A percentile compares a stretch with the other conserved stretches of the same genome.
Evolutionary conservation across 2,113 vertebrate genomes (phyloP).

Genomic region (Asarcornis scutulata): DNA sequence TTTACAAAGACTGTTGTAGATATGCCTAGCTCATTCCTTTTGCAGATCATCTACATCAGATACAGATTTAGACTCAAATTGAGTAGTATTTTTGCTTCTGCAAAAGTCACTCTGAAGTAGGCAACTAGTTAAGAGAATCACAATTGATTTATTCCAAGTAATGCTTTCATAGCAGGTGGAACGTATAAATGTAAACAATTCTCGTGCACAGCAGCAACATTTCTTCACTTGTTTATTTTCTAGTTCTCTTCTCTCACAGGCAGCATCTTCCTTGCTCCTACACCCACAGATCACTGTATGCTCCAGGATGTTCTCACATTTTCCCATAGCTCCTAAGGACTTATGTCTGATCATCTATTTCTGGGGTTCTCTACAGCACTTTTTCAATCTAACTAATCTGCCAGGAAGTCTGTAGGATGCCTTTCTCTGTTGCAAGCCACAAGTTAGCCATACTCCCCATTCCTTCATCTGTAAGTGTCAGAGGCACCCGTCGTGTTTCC

Average conservation of each 20-base stretch:
- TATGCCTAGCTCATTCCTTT: background rate
- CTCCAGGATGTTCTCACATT: background rate
- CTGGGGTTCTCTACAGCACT: background rate
- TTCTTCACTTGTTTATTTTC: background rate
- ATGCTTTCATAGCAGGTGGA: background rate
- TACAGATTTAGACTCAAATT: background rate
- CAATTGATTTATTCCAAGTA: background rate
- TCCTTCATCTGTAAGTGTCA: background rate
- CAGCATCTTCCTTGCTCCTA: background rate
- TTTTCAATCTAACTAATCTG: background rate
- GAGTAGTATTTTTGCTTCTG: background rate
- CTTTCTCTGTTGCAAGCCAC: background rate
- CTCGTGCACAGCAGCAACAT: background rate
- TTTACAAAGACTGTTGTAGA: background rate
- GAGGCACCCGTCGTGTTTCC: background rate
- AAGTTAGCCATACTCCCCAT: background rate
- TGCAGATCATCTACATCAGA: background rate
- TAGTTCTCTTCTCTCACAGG: background rate
- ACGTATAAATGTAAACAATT: background rate
- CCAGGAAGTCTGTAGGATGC: background rate
- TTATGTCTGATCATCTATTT: background rate
- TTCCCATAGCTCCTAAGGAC: background rate
- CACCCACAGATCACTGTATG: accelerated
- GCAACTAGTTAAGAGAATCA: background rate
- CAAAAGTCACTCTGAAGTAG: background rate